These are phyloP conservation scores for Agelaius phoeniceus DNA, from an alignment of 2,113 vertebrate genomes.

Conservation along the genomic window DNA sequence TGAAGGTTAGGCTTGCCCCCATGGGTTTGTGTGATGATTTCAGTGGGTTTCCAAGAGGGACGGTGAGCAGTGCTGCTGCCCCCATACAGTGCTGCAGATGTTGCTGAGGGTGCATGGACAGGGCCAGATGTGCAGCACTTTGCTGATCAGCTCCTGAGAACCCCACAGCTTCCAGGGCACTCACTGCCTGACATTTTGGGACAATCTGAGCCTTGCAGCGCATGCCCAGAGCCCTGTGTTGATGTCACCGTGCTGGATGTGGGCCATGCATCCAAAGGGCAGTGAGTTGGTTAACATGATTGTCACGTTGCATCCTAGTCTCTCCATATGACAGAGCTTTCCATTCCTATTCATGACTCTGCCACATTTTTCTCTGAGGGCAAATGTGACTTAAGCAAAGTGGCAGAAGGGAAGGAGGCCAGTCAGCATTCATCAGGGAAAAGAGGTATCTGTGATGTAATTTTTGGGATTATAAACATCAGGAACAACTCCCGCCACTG, in stretches of 20 bases:
- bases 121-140: background rate
- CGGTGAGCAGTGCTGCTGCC: background rate
- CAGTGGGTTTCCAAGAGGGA: background rate
- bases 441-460: background rate
- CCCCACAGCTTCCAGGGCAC: rapidly evolving
- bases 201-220: background rate
- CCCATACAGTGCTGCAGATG: rapidly evolving
- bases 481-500: background rate
- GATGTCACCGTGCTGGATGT: background rate
- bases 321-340: background rate
- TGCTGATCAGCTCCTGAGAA: background rate
- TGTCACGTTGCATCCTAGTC: background rate
- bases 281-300: background rate
- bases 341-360: background rate
- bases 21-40: rapidly evolving
- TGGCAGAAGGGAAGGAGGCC: background rate
- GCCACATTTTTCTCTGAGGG: background rate
- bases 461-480: background rate
- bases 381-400: background rate
- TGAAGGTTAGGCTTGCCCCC: background rate
- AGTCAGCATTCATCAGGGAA: background rate
- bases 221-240: background rate
- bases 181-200: background rate
- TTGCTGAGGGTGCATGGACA: background rate
- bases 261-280: constrained; percentile 6